Base-by-base conservation (phyloP, 1,140 invertebrate genomes). In the Drosophila sproati region DNA sequence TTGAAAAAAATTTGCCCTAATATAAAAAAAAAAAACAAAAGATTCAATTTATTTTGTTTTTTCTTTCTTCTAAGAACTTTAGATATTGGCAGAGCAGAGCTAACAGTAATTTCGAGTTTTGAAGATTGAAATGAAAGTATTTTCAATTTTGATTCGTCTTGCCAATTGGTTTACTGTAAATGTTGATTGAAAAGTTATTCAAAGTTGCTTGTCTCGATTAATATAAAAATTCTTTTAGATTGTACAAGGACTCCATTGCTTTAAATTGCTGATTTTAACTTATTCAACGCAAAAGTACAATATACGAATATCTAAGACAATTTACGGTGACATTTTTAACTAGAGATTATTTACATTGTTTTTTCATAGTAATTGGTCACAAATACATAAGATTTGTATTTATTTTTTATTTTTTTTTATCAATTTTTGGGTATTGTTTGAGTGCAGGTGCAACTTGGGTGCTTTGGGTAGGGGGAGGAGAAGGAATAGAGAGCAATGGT, bases 231-330 rank as follows among this genome's bases (percentile, higher is more conserved):
- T 20, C 20, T 20, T 20, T 20, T 20, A 20, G 20, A 20, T 20
- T 20, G 20, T 20, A 20, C 20, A 2, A 20, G 43, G 29, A 5
- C 59, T 35, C 10, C 29, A 34, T 79, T 57, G 34, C 45, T 75
- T 51, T 66, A 43, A 67, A 48, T 39, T 43, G 87, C 83, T 88
- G 83, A 86, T 87, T 87, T 86, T 64, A 77, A 68, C 51, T 79
- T 81, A 79, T 79, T 88, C 72, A 71, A 52, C 29, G 35, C 31
- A 50, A 78, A 37, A 57, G 32, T 63, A 73, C 60, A 70, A 70
- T 31, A 59, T 59, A 70, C 41, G 37, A 48, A 52, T 59, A 73
- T 54, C 54, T 61, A 70, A 73, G 57, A 68, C 69, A 66, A 48
- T 67, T 61, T 48, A 61, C 59, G 35, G 45, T 61, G 59, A 61